These are phyloP conservation scores for Cosmopolites sordidus DNA, from an alignment of 2,888 invertebrate genomes.

Conservation along the genomic window DNA sequence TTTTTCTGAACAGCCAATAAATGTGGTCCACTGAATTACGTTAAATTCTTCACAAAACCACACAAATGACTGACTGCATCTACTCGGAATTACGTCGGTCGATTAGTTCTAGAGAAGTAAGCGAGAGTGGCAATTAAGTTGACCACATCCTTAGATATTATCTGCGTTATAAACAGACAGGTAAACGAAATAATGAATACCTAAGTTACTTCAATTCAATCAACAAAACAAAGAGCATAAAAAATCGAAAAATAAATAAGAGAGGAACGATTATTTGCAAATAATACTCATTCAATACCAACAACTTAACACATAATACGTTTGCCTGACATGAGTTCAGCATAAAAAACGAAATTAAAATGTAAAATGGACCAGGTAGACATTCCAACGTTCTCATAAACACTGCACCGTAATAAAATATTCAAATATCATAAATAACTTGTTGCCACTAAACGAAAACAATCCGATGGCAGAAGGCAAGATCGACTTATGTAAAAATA, in stretches of 20 bases:
- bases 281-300: constrained; percentile 12
- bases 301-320: constrained; percentile 15
- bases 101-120: too few relatives aligned
- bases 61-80: too few relatives aligned
- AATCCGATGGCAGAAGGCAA: constrained; percentile 11
- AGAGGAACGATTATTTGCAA: constrained; percentile 14
- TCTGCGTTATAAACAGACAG: too few relatives aligned
- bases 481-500: constrained; percentile 20
- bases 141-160: too few relatives aligned
- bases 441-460: constrained; percentile 11
- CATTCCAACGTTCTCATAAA: constrained; percentile 13
- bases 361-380: constrained; percentile 13
- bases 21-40: too few relatives aligned
- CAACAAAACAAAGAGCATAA: constrained; percentile 2
- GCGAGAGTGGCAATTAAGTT: too few relatives aligned
- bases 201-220: too few relatives aligned
- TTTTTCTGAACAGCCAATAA: too few relatives aligned
- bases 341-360: constrained; percentile 10
- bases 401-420: constrained; percentile 12
- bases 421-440: constrained; percentile 12
- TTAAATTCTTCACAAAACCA: too few relatives aligned
- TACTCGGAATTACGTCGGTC: too few relatives aligned
- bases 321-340: constrained; percentile 3
- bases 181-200: too few relatives aligned
- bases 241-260: constrained; percentile 7